Conservation (phyloP, 2,888 invertebrate genomes). For the Parnassius smintheus region DNA sequence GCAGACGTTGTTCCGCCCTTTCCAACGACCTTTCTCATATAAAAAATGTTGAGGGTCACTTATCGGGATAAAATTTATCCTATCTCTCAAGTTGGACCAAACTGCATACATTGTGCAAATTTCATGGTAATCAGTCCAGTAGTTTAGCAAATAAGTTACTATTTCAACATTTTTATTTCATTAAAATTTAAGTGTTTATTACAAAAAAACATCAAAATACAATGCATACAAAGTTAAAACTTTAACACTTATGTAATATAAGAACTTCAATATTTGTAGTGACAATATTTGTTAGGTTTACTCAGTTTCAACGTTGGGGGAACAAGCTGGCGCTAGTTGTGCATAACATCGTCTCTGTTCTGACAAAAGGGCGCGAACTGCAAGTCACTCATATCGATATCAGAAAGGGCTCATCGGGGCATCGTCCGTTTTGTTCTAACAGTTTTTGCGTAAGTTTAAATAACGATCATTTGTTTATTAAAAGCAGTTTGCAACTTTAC, state of each 20-base stretch:
- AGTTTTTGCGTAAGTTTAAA: conserved; percentile 61
- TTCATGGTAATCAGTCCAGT: no score
- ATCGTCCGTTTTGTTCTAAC: conserved; percentile 64
- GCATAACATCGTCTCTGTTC: conserved; percentile 57
- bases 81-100: no score
- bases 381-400: conserved; percentile 81
- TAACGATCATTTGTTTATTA: conserved; percentile 2
- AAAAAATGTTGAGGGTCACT: no score
- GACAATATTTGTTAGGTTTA: conserved; percentile 71
- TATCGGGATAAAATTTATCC: no score
- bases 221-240: not conserved
- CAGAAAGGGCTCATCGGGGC: conserved; percentile 50
- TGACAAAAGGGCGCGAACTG: conserved; percentile 64
- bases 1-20: no score
- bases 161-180: no score
- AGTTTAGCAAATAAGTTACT: no score
- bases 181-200: no score
- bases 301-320: conserved; percentile 38
- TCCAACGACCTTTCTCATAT: no score
- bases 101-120: no score
- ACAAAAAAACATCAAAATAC: no score
- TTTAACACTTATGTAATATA: conserved; percentile 48
- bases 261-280: conserved; percentile 62
- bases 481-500: no score
- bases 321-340: conserved; percentile 54